These are phyloP conservation scores for Forbesichthys papilliferus DNA, from an alignment of 2,113 vertebrate species.

Conservation along the genomic window DNA sequence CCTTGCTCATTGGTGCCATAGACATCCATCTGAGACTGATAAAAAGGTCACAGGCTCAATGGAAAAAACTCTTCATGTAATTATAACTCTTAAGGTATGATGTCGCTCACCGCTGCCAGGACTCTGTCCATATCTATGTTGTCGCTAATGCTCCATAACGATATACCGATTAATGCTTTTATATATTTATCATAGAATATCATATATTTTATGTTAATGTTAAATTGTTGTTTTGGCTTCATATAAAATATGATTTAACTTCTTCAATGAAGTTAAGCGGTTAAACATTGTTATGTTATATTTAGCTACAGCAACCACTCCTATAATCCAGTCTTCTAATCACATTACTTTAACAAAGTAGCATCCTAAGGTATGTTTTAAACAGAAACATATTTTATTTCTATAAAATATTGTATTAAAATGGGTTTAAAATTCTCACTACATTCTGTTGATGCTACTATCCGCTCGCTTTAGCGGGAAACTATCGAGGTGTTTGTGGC, in stretches of 20 bases:
- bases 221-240: neutral
- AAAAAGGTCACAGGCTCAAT: slow-evolving; percentile 67
- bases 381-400: slow-evolving; percentile 8
- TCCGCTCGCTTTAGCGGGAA: slow-evolving; percentile 17
- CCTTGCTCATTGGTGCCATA: slow-evolving; percentile 47
- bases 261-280: no score
- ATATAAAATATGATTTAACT: neutral
- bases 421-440: neutral
- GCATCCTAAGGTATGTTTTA: slow-evolving; percentile 10
- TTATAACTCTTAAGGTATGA: slow-evolving; percentile 68
- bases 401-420: neutral
- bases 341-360: slow-evolving; percentile 10
- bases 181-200: no score
- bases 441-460: neutral
- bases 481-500: slow-evolving; percentile 16
- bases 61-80: slow-evolving; percentile 68
- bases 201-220: neutral
- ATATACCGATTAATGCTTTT: neutral
- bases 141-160: slow-evolving; percentile 46
- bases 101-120: slow-evolving; percentile 55
- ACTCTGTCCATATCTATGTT: slow-evolving; percentile 43
- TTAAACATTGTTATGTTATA: no score
- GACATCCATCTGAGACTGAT: slow-evolving; percentile 52
- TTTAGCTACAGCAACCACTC: no score
- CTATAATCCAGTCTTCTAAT: no score